Evolutionary conservation across 37 sponge, comb jelly and placozoan genomes (phyloP).

Genomic region (Spongilla lacustris): DNA sequence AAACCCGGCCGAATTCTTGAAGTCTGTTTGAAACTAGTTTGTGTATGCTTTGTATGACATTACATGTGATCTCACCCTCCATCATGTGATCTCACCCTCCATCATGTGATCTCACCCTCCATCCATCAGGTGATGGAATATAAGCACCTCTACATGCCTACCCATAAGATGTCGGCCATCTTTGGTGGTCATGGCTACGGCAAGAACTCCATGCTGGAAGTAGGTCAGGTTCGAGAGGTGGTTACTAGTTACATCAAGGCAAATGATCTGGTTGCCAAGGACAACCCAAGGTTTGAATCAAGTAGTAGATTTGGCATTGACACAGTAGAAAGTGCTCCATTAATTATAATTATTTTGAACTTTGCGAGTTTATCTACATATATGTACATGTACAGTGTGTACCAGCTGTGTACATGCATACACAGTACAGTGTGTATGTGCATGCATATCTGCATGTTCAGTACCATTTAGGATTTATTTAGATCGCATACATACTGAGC

Average conservation of each 20-base stretch:
- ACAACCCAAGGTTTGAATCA: slow-evolving; percentile 7
- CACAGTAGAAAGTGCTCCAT: no score
- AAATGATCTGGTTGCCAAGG: slow-evolving; percentile 21
- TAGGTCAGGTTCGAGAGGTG: slow-evolving; percentile 29
- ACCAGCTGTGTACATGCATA: no score
- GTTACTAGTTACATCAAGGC: slow-evolving; percentile 48
- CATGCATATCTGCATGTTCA: not conserved
- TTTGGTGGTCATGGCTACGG: slow-evolving; percentile 35
- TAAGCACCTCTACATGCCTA: slow-evolving; percentile 50
- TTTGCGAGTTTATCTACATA: no score
- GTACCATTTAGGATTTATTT: no score
- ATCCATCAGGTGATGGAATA: not conserved
- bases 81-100: not conserved
- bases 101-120: not conserved
- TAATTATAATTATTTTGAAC: no score
- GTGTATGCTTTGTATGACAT: no score
- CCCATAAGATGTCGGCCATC: slow-evolving; percentile 9
- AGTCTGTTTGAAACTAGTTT: no score
- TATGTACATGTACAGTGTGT: no score
- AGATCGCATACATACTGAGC: no score
- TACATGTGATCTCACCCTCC: no score
- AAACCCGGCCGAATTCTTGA: no score
- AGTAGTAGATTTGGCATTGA: no score
- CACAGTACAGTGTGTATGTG: not conserved
- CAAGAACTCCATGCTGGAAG: slow-evolving; percentile 27